Conservation (phyloP, 2,888 invertebrate genomes). For the Nymphalis c-album region DNA sequence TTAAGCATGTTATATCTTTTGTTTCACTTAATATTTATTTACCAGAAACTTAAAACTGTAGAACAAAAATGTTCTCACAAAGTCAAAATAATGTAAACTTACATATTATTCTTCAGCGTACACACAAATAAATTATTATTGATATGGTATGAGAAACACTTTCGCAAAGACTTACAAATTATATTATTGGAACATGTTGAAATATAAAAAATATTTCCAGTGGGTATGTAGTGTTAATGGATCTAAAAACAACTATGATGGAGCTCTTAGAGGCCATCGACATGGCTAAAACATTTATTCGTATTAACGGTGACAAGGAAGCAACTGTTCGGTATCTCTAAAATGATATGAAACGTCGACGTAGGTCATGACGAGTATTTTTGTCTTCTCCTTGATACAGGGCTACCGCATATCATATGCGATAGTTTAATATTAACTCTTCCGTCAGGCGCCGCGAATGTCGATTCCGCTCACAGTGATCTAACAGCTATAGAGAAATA, state of each 20-base stretch:
- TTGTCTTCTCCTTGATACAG: conserved; percentile 78
- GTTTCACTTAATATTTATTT: too few relatives aligned
- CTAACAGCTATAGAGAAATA: conserved; percentile 38
- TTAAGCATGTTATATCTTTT: too few relatives aligned
- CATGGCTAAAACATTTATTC: conserved; percentile 8
- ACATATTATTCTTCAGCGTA: too few relatives aligned
- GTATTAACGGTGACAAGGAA: conserved; percentile 25
- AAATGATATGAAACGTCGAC: conserved; percentile 63
- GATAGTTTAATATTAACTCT: conserved; percentile 74
- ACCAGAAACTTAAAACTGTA: too few relatives aligned
- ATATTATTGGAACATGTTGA: background rate
- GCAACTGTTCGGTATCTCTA: conserved; percentile 47
- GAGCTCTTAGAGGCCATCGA: conserved; percentile 26
- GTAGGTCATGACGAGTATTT: conserved; percentile 79
- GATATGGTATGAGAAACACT: too few relatives aligned
- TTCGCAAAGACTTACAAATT: background rate
- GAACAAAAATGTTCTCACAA: too few relatives aligned
- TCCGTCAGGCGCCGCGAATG: conserved; percentile 63
- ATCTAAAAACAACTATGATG: conserved; percentile 19
- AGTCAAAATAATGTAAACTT: too few relatives aligned
- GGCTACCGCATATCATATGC: conserved; percentile 74
- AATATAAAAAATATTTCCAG: background rate
- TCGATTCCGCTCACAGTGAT: conserved; percentile 41
- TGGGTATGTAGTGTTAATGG: conserved; percentile 1
- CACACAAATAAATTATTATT: too few relatives aligned